Conservation (phyloP, 2,888 invertebrate genomes). For the Norana najaformis region DNA sequence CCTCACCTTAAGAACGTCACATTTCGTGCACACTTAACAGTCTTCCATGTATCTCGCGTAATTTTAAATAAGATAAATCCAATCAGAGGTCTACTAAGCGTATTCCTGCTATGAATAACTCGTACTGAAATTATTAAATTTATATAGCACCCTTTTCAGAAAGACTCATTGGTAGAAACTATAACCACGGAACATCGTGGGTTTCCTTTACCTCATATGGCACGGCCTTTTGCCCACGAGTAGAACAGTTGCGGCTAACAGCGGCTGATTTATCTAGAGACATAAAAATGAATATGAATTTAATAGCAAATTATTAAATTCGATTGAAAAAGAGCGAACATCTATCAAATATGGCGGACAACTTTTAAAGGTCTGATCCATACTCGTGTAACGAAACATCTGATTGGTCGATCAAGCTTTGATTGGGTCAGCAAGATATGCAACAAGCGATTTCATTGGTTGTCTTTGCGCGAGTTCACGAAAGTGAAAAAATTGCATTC, state of each 20-base stretch:
- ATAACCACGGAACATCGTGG: neutral
- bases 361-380: constrained; percentile 4
- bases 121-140: neutral
- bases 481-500: neutral
- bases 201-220: neutral
- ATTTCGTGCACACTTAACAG: too few relatives aligned
- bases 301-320: neutral
- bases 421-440: neutral
- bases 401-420: neutral
- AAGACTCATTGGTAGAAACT: neutral
- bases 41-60: too few relatives aligned
- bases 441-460: neutral
- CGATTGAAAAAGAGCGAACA: neutral
- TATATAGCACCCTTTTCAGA: neutral
- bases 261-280: constrained; percentile 10
- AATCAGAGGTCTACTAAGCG: neutral
- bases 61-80: too few relatives aligned
- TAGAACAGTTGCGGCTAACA: neutral
- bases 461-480: neutral
- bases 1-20: neutral
- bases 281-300: neutral
- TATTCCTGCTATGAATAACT: neutral
- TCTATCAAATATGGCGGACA: constrained; percentile 10
- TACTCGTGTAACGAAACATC: neutral
- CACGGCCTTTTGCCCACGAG: constrained; percentile 7